Percentiles rank a stretch among this genome's conserved stretches.
Conservation (phyloP, 2,797 vertebrate species). For the Hoplostethus atlanticus region DNA sequence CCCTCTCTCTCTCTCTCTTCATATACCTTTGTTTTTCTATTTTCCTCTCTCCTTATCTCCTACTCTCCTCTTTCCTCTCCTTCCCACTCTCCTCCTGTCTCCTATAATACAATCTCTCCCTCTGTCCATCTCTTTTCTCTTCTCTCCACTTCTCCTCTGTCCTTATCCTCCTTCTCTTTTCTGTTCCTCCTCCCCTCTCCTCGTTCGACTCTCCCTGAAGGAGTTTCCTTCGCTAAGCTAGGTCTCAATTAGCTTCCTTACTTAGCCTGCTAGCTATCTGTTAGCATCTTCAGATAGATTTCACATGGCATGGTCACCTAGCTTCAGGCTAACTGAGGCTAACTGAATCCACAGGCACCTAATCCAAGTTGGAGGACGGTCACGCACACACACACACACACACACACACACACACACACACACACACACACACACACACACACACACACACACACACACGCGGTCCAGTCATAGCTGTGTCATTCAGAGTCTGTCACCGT, state of each 20-base stretch:
- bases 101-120: not conserved
- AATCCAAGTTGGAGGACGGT: too few species aligned
- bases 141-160: not conserved
- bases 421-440: not conserved
- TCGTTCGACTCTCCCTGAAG: constrained; percentile 2
- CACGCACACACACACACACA: too few species aligned
- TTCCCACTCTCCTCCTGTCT: too few species aligned
- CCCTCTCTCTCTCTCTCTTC: not conserved
- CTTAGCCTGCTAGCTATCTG: not conserved
- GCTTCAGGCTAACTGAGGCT: too few species aligned
- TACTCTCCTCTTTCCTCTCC: not conserved
- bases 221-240: not conserved
- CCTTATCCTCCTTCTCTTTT: too few species aligned
- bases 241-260: constrained; percentile 2
- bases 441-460: not conserved
- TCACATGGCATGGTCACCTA: not conserved
- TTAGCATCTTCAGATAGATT: not conserved
- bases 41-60: not conserved
- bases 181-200: not conserved
- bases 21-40: too few species aligned
- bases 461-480: not conserved
- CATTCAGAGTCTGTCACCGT: not conserved
- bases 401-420: not conserved
- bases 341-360: too few species aligned
- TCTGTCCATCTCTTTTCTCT: not conserved